Evolutionary conservation across 2,113 vertebrate genomes (phyloP).

Genomic region (Paramormyrops kingsleyae): DNA sequence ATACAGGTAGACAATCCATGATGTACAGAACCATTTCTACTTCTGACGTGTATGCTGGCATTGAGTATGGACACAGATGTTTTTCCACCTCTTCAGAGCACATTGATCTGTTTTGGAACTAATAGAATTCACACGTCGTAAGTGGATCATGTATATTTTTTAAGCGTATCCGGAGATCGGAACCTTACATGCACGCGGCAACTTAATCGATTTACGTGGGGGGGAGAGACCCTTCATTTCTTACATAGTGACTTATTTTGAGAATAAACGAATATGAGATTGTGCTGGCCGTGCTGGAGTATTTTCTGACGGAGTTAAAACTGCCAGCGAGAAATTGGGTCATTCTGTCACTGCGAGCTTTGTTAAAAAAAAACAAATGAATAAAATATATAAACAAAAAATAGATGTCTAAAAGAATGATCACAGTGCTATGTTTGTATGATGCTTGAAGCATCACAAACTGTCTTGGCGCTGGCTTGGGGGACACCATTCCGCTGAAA

Average conservation of each 20-base stretch:
- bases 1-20: constrained; percentile 53
- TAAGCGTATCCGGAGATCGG: constrained; percentile 51
- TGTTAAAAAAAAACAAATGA: constrained; percentile 32
- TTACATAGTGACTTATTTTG: constrained; percentile 40
- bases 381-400: constrained; percentile 7
- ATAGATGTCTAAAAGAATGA: constrained; percentile 44
- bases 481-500: constrained; percentile 24
- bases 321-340: constrained; percentile 32
- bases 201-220: constrained; percentile 44
- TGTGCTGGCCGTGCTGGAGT: constrained; percentile 12
- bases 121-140: constrained; percentile 56
- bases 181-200: constrained; percentile 63
- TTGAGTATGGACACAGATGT: constrained; percentile 53
- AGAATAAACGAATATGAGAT: constrained; percentile 2
- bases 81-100: constrained; percentile 56
- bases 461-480: constrained; percentile 37
- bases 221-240: constrained; percentile 27
- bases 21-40: constrained; percentile 52
- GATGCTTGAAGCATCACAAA: constrained; percentile 25
- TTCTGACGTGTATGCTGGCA: constrained; percentile 43
- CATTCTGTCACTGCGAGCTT: constrained; percentile 39
- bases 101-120: constrained; percentile 60
- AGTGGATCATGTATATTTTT: constrained; percentile 65
- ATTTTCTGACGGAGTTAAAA: constrained; percentile 42
- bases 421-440: constrained; percentile 53